A percentile compares a stretch with the other conserved stretches of the same genome.
phyloP scores from a whole-genome alignment of 2,797 vertebrate genomes.

The Setipinna tenuifilis region DNA sequence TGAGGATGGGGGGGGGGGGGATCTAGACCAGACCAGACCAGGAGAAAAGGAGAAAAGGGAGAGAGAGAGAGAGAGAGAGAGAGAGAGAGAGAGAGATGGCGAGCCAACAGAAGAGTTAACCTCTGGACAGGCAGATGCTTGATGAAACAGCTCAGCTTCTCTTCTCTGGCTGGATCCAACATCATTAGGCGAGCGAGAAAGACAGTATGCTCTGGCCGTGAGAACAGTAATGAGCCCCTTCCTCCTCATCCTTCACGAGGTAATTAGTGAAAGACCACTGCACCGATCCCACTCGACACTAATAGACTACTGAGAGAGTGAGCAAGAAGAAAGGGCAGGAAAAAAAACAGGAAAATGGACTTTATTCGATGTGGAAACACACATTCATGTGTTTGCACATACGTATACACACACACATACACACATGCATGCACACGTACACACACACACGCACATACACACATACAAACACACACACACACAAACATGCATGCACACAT shows the following conservation, averaged over 20 bases:
- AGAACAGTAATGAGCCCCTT: slow-evolving; percentile 71
- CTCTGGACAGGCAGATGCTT: slow-evolving; percentile 56
- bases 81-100: slow-evolving; percentile 28
- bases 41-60: slow-evolving; percentile 6
- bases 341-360: slow-evolving; percentile 61
- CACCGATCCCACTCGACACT: slow-evolving; percentile 26
- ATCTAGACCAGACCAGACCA: background rate
- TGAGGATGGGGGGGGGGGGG: slow-evolving; percentile 8
- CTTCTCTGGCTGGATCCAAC: slow-evolving; percentile 62
- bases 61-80: background rate
- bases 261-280: slow-evolving; percentile 66
- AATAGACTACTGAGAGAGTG: slow-evolving; percentile 64
- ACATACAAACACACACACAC: background rate
- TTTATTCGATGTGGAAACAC: slow-evolving; percentile 60
- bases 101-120: slow-evolving; percentile 68
- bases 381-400: background rate
- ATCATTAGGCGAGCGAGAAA: slow-evolving; percentile 71
- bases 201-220: slow-evolving; percentile 66
- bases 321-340: slow-evolving; percentile 52
- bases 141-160: slow-evolving; percentile 62
- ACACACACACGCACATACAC: background rate
- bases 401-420: background rate
- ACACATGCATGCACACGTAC: background rate
- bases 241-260: slow-evolving; percentile 70
- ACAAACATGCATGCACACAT: background rate